Conservation (phyloP, 2,888 invertebrate species). For the Fabriciana adippe region DNA sequence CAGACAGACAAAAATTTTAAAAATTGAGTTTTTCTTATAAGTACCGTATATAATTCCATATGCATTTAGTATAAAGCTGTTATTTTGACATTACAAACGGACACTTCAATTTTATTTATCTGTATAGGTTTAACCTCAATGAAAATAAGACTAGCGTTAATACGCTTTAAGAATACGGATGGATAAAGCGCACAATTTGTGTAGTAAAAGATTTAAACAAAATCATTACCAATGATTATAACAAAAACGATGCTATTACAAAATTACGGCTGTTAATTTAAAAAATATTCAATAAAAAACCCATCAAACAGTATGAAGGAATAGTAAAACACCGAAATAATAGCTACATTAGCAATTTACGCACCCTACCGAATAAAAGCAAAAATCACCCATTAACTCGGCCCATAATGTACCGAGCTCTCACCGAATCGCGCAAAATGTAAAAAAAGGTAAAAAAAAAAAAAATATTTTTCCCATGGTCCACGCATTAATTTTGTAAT, state of each 20-base stretch:
- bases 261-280: constrained; percentile 6
- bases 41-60: too few relatives aligned
- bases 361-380: constrained; percentile 50
- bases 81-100: too few relatives aligned
- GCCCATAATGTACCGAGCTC: constrained; percentile 71
- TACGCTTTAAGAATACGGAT: too few relatives aligned
- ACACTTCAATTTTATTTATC: too few relatives aligned
- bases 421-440: constrained; percentile 76
- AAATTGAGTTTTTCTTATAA: too few relatives aligned
- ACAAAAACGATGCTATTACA: constrained; percentile 7
- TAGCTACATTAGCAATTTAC: constrained; percentile 40
- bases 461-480: constrained; percentile 66
- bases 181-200: too few relatives aligned
- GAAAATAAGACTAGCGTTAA: too few relatives aligned
- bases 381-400: constrained; percentile 53
- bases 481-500: constrained; percentile 66
- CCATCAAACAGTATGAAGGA: constrained; percentile 13
- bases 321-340: constrained; percentile 29
- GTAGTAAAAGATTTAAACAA: background rate
- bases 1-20: too few relatives aligned
- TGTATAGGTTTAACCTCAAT: too few relatives aligned
- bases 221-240: constrained; percentile 2
- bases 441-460: constrained; percentile 53
- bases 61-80: too few relatives aligned
- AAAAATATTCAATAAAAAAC: constrained; percentile 22